Base-by-base conservation (phyloP, 23 tunicate genomes). In the Oikopleura vanhoeffeni region DNA sequence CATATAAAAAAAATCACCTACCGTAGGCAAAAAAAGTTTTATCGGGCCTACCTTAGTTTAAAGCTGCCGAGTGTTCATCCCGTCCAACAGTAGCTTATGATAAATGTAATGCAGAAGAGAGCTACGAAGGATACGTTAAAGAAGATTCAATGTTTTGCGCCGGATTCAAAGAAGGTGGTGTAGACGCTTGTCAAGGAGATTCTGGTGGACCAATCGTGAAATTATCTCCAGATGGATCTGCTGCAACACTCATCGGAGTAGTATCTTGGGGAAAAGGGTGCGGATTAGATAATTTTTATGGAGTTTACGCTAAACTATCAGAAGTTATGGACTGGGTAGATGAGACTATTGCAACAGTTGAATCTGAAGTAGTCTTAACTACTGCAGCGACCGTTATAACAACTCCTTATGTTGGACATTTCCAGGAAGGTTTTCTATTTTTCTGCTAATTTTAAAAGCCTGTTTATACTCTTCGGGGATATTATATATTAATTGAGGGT, bases 231-330 rank as follows among this genome's bases (percentile, higher is more conserved):
- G 60, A 49, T 49, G 60, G 60, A 8, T 18, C 8, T 8, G 18
- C 18, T 18, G 60, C 18, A 18, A 85, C 84, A n/a, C 27, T 87
- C 30, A 58, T 60, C 8, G 89, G 89, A 0, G 41, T 87, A n/a
- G 86, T 87, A 2, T 87, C 89, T 58, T 87, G 89, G 89, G 89
- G 89, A 0, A 84, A 67, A 40, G 89, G 86, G 13, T 87, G 89
- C 49, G 89, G 84, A 4, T 0, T 64, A 24, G 39, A 34, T 41
- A 84, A 75, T 1, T 39, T 41, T 2, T 40, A 83, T 1, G 86
- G 86, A 75, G 87, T 87, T 39, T 87, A 84, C 67, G 75, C 89
- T 41, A 67, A 83, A 36, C 41, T 87, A 3, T 41, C 34, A 38
- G 27, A 67, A 0, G 67, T 60, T 38, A 24, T 41, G 41, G 41